Percentiles rank a stretch among this genome's conserved stretches.
Conservation (phyloP, 2,113 vertebrate species). For the Cheirogaleus medius region DNA sequence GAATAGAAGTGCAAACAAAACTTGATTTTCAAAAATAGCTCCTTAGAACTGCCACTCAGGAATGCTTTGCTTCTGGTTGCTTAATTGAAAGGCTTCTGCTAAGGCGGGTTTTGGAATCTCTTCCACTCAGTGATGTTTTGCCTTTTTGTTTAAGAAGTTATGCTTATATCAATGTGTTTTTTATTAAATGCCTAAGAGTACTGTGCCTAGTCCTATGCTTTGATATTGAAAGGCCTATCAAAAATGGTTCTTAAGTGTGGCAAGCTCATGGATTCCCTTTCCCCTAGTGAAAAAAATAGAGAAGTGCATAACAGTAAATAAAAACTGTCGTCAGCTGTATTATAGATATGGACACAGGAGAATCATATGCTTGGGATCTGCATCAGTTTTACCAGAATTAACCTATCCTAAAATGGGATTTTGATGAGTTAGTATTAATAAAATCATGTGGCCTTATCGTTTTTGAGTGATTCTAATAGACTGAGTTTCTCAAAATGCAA, state of each 20-base stretch:
- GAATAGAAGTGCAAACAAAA: background rate
- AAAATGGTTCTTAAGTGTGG: background rate
- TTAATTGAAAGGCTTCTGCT: background rate
- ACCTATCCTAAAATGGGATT: background rate
- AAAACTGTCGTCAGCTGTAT: background rate
- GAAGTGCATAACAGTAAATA: background rate
- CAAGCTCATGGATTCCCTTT: background rate
- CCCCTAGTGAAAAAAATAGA: background rate
- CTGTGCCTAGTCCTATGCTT: background rate
- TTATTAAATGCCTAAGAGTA: background rate
- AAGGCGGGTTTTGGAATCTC: background rate
- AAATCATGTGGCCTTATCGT: background rate
- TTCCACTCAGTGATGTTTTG: background rate
- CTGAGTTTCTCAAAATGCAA: background rate
- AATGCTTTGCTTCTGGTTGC: background rate
- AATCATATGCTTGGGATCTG: background rate
- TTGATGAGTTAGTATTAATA: background rate
- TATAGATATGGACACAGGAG: background rate
- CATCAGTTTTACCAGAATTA: background rate
- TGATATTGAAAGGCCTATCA: background rate
- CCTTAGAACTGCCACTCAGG: background rate
- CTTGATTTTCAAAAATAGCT: background rate
- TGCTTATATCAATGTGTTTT: constrained; percentile 19
- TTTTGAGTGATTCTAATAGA: background rate
- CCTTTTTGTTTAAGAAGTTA: background rate